These are phyloP conservation scores for Melanotaenia parkinsoni DNA, from an alignment of 2,797 vertebrate species.

Conservation along the genomic window DNA sequence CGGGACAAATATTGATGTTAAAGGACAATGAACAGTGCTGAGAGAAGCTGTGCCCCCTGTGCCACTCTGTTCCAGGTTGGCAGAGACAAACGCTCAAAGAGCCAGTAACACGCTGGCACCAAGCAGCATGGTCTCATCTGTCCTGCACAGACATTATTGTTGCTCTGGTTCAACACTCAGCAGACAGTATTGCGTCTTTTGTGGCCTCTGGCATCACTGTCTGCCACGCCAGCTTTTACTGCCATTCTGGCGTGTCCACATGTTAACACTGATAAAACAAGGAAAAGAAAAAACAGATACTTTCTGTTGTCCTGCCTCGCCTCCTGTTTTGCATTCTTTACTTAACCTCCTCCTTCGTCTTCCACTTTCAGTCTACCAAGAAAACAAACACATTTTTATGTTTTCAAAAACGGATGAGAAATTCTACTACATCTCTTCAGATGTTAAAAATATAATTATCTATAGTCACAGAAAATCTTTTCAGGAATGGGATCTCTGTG, in stretches of 20 bases:
- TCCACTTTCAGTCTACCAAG: conserved; percentile 23
- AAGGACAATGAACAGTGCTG: conserved; percentile 63
- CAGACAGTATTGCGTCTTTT: conserved; percentile 65
- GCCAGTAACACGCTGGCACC: conserved; percentile 73
- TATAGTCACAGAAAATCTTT: conserved; percentile 36
- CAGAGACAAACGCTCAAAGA: conserved; percentile 64
- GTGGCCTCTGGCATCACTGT: conserved; percentile 59
- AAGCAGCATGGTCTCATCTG: conserved; percentile 62
- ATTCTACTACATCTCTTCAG: conserved; percentile 5
- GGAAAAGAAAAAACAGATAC: conserved; percentile 52
- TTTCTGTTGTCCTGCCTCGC: conserved; percentile 37
- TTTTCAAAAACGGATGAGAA: conserved; percentile 32
- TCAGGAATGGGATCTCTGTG: conserved; percentile 42
- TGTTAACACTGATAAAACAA: conserved; percentile 57
- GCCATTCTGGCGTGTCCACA: conserved; percentile 48
- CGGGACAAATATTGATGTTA: conserved; percentile 32
- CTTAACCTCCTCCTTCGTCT: conserved; percentile 24
- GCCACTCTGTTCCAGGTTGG: conserved; percentile 68
- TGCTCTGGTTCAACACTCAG: conserved; percentile 50
- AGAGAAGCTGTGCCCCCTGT: conserved; percentile 55
- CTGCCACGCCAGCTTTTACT: conserved; percentile 51
- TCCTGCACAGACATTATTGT: conserved; percentile 61
- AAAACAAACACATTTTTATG: conserved; percentile 12
- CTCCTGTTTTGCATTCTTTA: conserved; percentile 54
- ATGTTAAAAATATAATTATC: conserved; percentile 29